These are phyloP conservation scores for Mythimna pallens DNA, from an alignment of 2,888 invertebrate genomes.

Conservation along the genomic window DNA sequence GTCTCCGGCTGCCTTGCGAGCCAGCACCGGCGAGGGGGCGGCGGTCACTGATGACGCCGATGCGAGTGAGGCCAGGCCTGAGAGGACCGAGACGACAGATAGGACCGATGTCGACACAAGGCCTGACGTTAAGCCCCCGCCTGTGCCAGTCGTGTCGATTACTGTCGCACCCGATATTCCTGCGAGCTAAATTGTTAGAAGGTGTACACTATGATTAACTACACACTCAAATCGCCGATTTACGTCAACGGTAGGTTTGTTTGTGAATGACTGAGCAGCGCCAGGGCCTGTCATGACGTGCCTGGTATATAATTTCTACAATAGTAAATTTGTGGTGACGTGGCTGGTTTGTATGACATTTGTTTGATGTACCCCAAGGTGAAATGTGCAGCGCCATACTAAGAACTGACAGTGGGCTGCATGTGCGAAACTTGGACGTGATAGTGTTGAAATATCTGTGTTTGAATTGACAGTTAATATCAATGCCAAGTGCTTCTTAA, in stretches of 20 bases:
- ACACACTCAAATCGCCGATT: background rate
- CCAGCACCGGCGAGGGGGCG: slow-evolving; percentile 58
- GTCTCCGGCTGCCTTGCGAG: slow-evolving; percentile 69
- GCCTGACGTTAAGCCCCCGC: slow-evolving; percentile 21
- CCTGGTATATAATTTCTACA: background rate
- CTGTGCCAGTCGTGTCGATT: slow-evolving; percentile 23
- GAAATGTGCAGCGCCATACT: background rate
- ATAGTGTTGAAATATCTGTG: background rate
- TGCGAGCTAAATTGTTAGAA: slow-evolving; percentile 27
- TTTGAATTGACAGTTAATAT: background rate
- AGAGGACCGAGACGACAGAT: background rate
- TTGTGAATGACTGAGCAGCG: background rate
- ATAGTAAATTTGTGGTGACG: background rate
- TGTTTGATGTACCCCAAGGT: background rate
- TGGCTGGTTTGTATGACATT: too few relatives aligned
- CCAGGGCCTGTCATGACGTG: too few relatives aligned
- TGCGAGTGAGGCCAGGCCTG: background rate
- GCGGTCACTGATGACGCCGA: background rate
- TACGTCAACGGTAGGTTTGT: background rate
- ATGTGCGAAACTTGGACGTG: background rate
- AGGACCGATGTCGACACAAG: slow-evolving; percentile 29
- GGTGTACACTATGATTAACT: too few relatives aligned
- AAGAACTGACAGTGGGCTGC: background rate
- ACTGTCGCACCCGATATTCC: slow-evolving; percentile 14
- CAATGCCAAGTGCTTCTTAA: slow-evolving; percentile 8